phyloP scores from a whole-genome alignment of 1,140 invertebrate species.

The Ostrea edulis region DNA sequence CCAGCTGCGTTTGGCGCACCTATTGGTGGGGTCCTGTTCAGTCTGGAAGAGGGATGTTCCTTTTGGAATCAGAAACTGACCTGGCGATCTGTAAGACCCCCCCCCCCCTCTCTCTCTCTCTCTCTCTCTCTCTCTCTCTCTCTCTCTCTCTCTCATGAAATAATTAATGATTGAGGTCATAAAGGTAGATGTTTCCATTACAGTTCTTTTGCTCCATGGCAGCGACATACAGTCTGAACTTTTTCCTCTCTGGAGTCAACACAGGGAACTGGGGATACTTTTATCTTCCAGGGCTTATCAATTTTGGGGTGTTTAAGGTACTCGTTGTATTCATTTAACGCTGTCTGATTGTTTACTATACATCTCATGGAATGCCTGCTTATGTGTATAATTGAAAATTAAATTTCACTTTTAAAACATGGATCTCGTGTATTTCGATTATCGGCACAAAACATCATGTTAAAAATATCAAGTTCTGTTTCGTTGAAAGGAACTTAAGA shows the following conservation, averaged over 20 bases:
- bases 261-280: slow-evolving; percentile 88
- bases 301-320: slow-evolving; percentile 87
- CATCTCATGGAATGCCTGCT: too few relatives aligned
- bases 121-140: not conserved
- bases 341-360: too few relatives aligned
- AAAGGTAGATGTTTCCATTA: slow-evolving; percentile 51
- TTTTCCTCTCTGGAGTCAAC: slow-evolving; percentile 84
- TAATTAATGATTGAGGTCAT: too few relatives aligned
- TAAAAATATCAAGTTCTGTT: too few relatives aligned
- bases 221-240: slow-evolving; percentile 95
- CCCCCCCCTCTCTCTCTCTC: not conserved
- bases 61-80: slow-evolving; percentile 99
- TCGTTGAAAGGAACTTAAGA: too few relatives aligned
- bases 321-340: not conserved
- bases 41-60: slow-evolving; percentile 97
- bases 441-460: too few relatives aligned
- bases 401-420: too few relatives aligned
- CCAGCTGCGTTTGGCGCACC: slow-evolving; percentile 98
- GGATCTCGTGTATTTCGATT: too few relatives aligned
- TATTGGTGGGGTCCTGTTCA: slow-evolving; percentile 97
- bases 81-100: slow-evolving; percentile 88
- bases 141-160: not conserved
- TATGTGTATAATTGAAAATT: too few relatives aligned
- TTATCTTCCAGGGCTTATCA: slow-evolving; percentile 89
- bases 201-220: slow-evolving; percentile 96